These are phyloP conservation scores for Geotrupes spiniger DNA, from an alignment of 2,888 invertebrate genomes.

Conservation along the genomic window DNA sequence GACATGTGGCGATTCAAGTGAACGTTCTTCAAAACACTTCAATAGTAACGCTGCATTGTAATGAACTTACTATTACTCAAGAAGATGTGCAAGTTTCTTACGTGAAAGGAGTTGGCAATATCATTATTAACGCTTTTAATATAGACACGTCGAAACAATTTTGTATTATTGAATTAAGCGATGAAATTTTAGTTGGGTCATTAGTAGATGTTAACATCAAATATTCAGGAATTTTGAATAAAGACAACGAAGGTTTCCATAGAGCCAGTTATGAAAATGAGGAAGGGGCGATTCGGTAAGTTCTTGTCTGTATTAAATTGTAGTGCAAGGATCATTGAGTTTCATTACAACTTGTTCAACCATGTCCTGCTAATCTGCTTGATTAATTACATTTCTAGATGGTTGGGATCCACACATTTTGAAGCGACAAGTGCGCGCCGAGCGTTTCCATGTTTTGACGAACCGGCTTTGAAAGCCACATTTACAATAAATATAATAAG, in stretches of 20 bases:
- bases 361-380: too few relatives aligned
- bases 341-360: not conserved
- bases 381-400: slow-evolving; percentile 8
- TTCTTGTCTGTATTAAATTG: not conserved
- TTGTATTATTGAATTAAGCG: slow-evolving; percentile 4
- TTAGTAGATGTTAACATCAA: slow-evolving; percentile 5
- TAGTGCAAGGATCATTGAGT: not conserved
- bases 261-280: slow-evolving; percentile 16
- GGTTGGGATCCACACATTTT: slow-evolving; percentile 20
- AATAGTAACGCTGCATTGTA: slow-evolving; percentile 22
- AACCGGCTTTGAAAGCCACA: slow-evolving; percentile 49
- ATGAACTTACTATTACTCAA: slow-evolving; percentile 1
- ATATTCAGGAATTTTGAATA: slow-evolving; percentile 7
- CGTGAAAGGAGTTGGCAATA: not conserved
- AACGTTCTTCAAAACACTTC: slow-evolving; percentile 12
- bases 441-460: slow-evolving; percentile 77
- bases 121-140: not conserved
- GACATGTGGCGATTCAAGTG: slow-evolving; percentile 20
- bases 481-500: slow-evolving; percentile 48
- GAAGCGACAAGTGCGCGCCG: slow-evolving; percentile 48
- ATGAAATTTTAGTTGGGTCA: not conserved
- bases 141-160: not conserved
- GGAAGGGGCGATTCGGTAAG: slow-evolving; percentile 13
- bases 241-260: slow-evolving; percentile 14
- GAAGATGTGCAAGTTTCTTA: too few relatives aligned